Evolutionary conservation across 35 echinoderm and acorn worm species (phyloP).

Genomic region (Holothuria glaberrima): DNA sequence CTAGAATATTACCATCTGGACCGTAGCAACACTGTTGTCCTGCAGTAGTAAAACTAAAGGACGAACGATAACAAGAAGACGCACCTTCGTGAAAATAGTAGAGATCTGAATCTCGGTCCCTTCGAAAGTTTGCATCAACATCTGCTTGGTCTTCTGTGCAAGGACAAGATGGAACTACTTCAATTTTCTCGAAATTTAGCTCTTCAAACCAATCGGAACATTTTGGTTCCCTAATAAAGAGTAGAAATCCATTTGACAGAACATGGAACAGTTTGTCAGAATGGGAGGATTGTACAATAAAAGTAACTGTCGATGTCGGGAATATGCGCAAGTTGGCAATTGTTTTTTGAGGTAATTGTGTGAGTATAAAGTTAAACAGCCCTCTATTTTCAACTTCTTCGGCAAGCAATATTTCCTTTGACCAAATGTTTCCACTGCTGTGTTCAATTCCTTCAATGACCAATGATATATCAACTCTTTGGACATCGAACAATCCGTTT

Average conservation of each 20-base stretch:
- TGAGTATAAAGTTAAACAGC: not conserved
- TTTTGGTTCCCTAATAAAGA: too few species aligned
- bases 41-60: not conserved
- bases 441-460: not conserved
- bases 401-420: not conserved
- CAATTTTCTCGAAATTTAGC: not conserved
- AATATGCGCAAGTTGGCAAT: too few species aligned
- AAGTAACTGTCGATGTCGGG: too few species aligned
- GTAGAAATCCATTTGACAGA: not conserved
- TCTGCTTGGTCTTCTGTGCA: constrained; percentile 25
- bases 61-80: not conserved
- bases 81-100: not conserved
- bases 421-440: not conserved
- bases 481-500: not conserved
- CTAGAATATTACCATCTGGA: constrained; percentile 12
- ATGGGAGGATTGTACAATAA: not conserved
- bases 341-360: not conserved
- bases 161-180: not conserved
- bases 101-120: not conserved
- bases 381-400: constrained; percentile 3
- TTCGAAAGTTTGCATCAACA: constrained; percentile 5
- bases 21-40: constrained; percentile 53
- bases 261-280: not conserved
- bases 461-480: not conserved
- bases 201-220: not conserved